phyloP scores from a whole-genome alignment of 2,888 invertebrate species.

The Sylvicola cinctus region DNA sequence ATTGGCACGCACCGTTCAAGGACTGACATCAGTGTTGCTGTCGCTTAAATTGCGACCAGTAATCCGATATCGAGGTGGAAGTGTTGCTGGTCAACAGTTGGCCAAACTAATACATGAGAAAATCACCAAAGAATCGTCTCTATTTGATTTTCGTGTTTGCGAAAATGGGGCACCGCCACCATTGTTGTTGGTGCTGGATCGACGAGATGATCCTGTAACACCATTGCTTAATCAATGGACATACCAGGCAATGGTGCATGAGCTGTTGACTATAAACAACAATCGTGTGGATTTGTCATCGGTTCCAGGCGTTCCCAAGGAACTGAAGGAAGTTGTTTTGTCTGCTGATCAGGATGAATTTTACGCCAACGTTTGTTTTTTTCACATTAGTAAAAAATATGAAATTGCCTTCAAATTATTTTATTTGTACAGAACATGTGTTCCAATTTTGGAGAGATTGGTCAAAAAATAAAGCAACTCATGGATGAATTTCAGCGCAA shows the following conservation, averaged over 20 bases:
- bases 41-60: conserved; percentile 80
- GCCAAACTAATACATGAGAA: conserved; percentile 73
- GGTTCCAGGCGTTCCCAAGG: conserved; percentile 67
- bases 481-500: conserved; percentile 97
- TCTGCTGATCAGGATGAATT: conserved; percentile 94
- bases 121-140: conserved; percentile 64
- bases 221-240: conserved; percentile 97
- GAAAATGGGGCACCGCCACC: conserved; percentile 44
- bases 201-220: conserved; percentile 88
- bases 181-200: conserved; percentile 72
- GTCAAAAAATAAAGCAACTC: conserved; percentile 83
- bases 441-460: conserved; percentile 96
- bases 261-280: conserved; percentile 78
- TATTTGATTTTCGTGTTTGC: conserved; percentile 66
- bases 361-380: conserved; percentile 53
- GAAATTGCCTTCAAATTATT: not conserved
- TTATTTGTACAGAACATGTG: conserved; percentile 53
- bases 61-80: conserved; percentile 74
- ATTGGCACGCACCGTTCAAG: conserved; percentile 63
- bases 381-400: conserved; percentile 1
- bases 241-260: conserved; percentile 99
- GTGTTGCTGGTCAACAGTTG: conserved; percentile 62
- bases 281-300: conserved; percentile 80
- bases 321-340: conserved; percentile 80
- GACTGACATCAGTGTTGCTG: conserved; percentile 64